Evolutionary conservation across 2,888 invertebrate genomes (phyloP), one percentile per base, ranked within the genome.

Genomic region (Sarcophaga subvicina): DNA sequence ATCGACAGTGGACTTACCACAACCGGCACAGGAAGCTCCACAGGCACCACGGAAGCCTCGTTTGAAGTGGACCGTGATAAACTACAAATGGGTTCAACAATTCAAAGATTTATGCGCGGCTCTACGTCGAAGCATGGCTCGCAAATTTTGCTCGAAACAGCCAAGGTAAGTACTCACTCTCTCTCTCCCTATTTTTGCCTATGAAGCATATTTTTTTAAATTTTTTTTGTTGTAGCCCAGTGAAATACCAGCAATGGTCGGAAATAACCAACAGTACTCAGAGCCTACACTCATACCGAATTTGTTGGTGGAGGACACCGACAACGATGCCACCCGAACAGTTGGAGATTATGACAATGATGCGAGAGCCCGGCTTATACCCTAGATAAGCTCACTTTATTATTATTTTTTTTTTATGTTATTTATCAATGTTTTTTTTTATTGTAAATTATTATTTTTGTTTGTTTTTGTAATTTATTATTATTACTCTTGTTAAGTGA

Each of bases 291-390:
- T 73, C 66, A 45, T 83, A 73, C 88, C 90, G 64, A 73, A 60
- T 70, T 80, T 91, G 89, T 88, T 92, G 89, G 89, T 87, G 82
- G 89, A 90, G 83, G 69, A 89, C 88, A 80, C 89, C 88, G 88
- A 90, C 78, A 75, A 71, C 89, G 89, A 91, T 89, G 83, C 90
- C 90, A 27, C 89, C 89, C 63, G 89, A 87, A 75, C 89, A 88
- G 86, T 90, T 83, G 90, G 91, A 91, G 81, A 90, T 89, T 90
- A 89, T 89, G 87, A 92, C 90, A 83, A 88, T 87, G 91, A 92
- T 91, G 91, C 91, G 86, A 89, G 91, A 90, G 88, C 90, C 84
- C 90, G 91, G 87, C 90, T 92, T 90, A 92, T 93, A 77, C 89
- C 92, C 83, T 93, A 90, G 90, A 89, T 90, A 80, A 87, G 47